These are phyloP conservation scores for Chloroceryle inda DNA, from an alignment of 2,797 vertebrate species.

Conservation along the genomic window DNA sequence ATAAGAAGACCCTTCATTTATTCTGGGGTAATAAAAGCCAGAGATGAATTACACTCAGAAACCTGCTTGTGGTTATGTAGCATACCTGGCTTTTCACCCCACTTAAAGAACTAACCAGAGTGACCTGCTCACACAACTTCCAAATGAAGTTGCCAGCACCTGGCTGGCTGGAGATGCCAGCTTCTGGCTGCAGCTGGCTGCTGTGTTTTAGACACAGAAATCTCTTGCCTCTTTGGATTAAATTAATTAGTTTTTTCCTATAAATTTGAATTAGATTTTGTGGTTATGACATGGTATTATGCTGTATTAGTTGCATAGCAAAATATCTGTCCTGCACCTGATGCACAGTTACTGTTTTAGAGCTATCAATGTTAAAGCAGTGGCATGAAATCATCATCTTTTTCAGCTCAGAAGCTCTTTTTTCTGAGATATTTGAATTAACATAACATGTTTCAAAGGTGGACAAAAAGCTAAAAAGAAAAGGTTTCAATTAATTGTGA, in stretches of 20 bases:
- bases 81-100: neutral
- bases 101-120: accelerated
- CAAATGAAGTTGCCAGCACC: neutral
- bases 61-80: neutral
- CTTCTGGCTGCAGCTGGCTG: neutral
- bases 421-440: neutral
- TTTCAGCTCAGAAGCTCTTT: neutral
- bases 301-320: neutral
- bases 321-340: neutral
- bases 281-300: neutral
- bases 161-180: neutral
- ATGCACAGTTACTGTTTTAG: neutral
- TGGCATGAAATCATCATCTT: neutral
- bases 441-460: neutral
- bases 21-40: neutral
- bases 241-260: neutral
- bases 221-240: neutral
- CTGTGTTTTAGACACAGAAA: neutral
- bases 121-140: neutral
- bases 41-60: neutral
- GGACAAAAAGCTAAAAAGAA: neutral
- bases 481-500: neutral
- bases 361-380: neutral
- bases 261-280: neutral
- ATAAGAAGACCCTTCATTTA: neutral